Evolutionary conservation across 1,140 invertebrate genomes (phyloP).

Genomic region (Drosophila biarmipes): DNA sequence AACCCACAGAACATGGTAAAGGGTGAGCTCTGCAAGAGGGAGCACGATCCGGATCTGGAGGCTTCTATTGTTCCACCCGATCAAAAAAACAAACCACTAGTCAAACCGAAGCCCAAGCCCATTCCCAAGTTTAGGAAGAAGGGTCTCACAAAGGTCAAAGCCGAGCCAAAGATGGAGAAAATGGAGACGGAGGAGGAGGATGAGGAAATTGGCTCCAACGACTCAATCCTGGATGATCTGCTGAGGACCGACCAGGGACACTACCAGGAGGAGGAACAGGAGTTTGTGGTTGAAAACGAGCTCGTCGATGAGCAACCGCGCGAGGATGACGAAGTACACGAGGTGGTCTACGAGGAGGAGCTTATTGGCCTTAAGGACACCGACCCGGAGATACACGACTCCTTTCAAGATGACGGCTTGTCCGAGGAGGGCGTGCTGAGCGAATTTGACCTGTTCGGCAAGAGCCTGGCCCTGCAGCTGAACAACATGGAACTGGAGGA

Average conservation of each 20-base stretch:
- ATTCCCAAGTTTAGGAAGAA: slow-evolving; percentile 3
- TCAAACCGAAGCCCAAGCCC: slow-evolving; percentile 2
- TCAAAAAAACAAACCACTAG: background rate
- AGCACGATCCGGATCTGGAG: background rate
- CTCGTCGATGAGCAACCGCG: background rate
- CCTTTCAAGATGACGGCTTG: slow-evolving; percentile 27
- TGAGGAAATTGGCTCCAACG: slow-evolving; percentile 33
- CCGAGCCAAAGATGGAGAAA: slow-evolving; percentile 7
- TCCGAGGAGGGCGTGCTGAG: slow-evolving; percentile 49
- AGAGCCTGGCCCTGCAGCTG: slow-evolving; percentile 60
- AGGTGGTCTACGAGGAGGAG: slow-evolving; percentile 3
- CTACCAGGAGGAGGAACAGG: slow-evolving; percentile 18
- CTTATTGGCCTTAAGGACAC: slow-evolving; percentile 5
- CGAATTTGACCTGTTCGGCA: slow-evolving; percentile 69
- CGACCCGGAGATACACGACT: slow-evolving; percentile 10
- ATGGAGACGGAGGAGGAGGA: slow-evolving; percentile 15
- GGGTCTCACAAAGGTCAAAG: slow-evolving; percentile 13
- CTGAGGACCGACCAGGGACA: slow-evolving; percentile 37
- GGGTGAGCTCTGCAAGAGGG: background rate
- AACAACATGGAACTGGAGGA: slow-evolving; percentile 75
- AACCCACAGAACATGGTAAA: slow-evolving; percentile 29
- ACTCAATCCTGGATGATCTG: slow-evolving; percentile 68
- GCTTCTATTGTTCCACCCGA: background rate
- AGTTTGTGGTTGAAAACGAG: slow-evolving; percentile 26
- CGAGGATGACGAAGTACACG: no score